These are phyloP conservation scores for Chrysolina americana DNA, from an alignment of 2,888 invertebrate genomes.

Conservation along the genomic window DNA sequence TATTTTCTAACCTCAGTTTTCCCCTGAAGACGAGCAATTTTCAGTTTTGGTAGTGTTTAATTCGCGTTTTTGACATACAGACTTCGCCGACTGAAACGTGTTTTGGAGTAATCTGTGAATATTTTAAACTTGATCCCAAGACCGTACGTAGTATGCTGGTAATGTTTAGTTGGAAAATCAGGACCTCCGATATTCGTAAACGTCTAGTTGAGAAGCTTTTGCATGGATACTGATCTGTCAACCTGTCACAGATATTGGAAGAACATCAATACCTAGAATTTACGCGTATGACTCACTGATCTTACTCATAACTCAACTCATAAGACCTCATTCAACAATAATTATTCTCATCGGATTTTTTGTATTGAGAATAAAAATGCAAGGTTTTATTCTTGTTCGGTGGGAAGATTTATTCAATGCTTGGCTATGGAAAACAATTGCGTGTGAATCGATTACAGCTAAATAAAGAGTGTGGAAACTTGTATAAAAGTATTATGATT, in stretches of 20 bases:
- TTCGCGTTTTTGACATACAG: conserved; percentile 1
- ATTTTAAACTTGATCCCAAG: conserved; percentile 7
- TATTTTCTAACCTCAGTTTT: conserved; percentile 37
- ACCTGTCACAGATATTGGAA: not conserved
- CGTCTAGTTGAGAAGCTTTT: too few relatives aligned
- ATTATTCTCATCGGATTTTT: conserved; percentile 1
- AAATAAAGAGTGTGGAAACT: conserved; percentile 1
- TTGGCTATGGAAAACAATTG: conserved; percentile 30
- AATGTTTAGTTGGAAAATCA: not conserved
- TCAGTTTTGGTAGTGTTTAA: not conserved
- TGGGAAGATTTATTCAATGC: conserved; percentile 35
- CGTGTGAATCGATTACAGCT: not conserved
- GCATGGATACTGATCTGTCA: too few relatives aligned
- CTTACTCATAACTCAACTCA: conserved; percentile 18
- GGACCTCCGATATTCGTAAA: too few relatives aligned
- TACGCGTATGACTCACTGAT: conserved; percentile 35
- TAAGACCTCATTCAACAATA: conserved; percentile 13
- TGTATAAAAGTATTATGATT: not conserved
- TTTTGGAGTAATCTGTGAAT: conserved; percentile 9
- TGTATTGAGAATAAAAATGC: conserved; percentile 34
- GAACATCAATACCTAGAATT: conserved; percentile 36
- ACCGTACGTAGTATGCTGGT: not conserved
- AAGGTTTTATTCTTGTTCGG: conserved; percentile 38
- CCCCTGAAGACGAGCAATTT: conserved; percentile 9
- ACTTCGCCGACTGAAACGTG: conserved; percentile 54